Base-by-base conservation (phyloP, 1,140 invertebrate genomes). In the Thaumatotibia leucotreta region DNA sequence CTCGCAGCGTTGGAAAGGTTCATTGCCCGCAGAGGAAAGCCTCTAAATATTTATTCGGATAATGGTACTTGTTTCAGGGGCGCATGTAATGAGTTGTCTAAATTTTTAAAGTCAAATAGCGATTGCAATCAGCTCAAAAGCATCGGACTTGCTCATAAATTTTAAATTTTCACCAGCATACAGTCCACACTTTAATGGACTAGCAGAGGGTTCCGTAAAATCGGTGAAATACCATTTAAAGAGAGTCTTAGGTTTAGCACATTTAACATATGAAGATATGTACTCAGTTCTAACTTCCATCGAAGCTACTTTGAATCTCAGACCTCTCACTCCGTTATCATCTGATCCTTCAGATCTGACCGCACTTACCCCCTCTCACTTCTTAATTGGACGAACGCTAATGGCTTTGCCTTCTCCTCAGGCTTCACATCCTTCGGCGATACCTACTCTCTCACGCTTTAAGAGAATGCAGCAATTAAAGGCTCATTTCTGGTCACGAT, bases 151-250 rank as follows among this genome's bases (percentile, higher is more conserved):
- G 8, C 6, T 14, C 6, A 65, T 65, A 8, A 61, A 39, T 32
- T 68, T 68, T 29, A 64, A 61, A 31, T 68, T 68, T 61, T 61
- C 10, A 20, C 63, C 67, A 31, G 67, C 63, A 8, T 65, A 68
- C 32, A 65, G 50, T 35, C 61, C 62, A 5, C 61, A 68, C 31
- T 68, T 68, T n/a, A 58, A 64, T 64, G 61, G 61, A 1, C 58
- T 68, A 49, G 50, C 52, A 0, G 67, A 68, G n/a, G 63, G 24
- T 4, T 61, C 63, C 9, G 67, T 68, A 1, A 68, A 68, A 49
- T 68, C 54, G 0, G n/a, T 65, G 4, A 68, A 67, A 33, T 22
- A 67, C 54, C 66, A 67, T 17, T 54, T 67, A 20, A 52, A 24
- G 27, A 27, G 65, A 62, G 24, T 62, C 0, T 24, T 65, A n/a